These are phyloP conservation scores for Muscicapa adusta DNA, from an alignment of 2,113 vertebrate genomes.

Conservation along the genomic window DNA sequence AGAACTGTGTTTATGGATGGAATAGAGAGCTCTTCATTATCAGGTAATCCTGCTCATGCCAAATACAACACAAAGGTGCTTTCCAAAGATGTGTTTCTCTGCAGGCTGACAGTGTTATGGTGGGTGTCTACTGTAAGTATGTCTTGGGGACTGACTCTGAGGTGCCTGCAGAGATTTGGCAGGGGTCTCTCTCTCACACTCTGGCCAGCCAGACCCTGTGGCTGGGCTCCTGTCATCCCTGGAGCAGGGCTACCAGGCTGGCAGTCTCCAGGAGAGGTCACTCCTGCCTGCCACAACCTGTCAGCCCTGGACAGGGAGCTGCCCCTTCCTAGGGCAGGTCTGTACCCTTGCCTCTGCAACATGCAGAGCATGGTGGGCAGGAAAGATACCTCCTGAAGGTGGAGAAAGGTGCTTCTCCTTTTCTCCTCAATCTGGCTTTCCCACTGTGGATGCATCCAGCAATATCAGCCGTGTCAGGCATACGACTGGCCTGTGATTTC, in stretches of 20 bases:
- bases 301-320: rapidly evolving
- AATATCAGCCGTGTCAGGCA: neutral
- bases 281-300: neutral
- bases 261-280: conserved; percentile 57
- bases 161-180: neutral
- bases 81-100: neutral
- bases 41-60: neutral
- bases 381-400: neutral
- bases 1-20: neutral
- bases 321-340: neutral
- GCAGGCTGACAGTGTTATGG: rapidly evolving
- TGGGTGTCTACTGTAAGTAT: neutral
- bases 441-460: neutral
- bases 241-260: neutral
- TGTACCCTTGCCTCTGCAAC: rapidly evolving
- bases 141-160: neutral
- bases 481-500: neutral
- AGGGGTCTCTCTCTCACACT: neutral
- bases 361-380: rapidly evolving
- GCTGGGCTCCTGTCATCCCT: neutral
- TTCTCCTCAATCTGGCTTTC: neutral
- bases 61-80: neutral
- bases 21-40: neutral
- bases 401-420: neutral
- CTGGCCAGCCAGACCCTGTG: neutral